Evolutionary conservation across 2,113 vertebrate genomes (phyloP).

Genomic region (Ptychochromis oligacanthus): DNA sequence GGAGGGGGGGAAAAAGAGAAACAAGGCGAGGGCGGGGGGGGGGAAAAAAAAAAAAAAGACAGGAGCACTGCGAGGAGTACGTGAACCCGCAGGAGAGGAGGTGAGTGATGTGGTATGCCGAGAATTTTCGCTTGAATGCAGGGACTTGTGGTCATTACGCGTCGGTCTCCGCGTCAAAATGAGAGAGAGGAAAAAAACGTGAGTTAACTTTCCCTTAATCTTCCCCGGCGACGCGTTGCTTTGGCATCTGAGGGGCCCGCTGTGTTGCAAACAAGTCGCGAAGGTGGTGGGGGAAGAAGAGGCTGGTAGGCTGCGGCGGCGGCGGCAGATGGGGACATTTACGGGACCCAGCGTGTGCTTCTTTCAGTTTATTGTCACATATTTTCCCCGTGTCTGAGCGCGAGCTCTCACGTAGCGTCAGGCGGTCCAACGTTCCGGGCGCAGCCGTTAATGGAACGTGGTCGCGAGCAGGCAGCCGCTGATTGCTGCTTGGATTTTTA

Average conservation of each 20-base stretch:
- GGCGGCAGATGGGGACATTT: slow-evolving; percentile 39
- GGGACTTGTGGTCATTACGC: background rate
- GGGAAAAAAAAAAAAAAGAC: slow-evolving; percentile 14
- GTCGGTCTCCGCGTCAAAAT: background rate
- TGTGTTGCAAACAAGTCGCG: slow-evolving; percentile 46
- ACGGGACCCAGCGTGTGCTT: background rate
- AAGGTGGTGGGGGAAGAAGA: slow-evolving; percentile 7
- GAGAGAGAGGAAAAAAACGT: background rate
- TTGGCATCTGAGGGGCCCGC: slow-evolving; percentile 40
- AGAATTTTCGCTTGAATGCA: slow-evolving; percentile 2
- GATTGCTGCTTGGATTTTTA: background rate
- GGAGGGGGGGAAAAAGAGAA: slow-evolving; percentile 52
- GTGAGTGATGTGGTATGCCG: slow-evolving; percentile 62
- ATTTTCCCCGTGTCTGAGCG: background rate
- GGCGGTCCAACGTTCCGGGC: background rate
- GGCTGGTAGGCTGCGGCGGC: slow-evolving; percentile 41
- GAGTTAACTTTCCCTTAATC: slow-evolving; percentile 55
- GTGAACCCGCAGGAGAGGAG: slow-evolving; percentile 55
- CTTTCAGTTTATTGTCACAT: background rate
- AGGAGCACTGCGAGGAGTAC: slow-evolving; percentile 54
- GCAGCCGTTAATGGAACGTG: background rate
- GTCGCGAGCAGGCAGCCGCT: background rate
- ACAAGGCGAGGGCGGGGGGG: slow-evolving; percentile 51
- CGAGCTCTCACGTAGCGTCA: background rate
- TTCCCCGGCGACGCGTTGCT: slow-evolving; percentile 32